phyloP scores from a whole-genome alignment of 2,113 vertebrate species.

The Anarhynchus alexandrinus region DNA sequence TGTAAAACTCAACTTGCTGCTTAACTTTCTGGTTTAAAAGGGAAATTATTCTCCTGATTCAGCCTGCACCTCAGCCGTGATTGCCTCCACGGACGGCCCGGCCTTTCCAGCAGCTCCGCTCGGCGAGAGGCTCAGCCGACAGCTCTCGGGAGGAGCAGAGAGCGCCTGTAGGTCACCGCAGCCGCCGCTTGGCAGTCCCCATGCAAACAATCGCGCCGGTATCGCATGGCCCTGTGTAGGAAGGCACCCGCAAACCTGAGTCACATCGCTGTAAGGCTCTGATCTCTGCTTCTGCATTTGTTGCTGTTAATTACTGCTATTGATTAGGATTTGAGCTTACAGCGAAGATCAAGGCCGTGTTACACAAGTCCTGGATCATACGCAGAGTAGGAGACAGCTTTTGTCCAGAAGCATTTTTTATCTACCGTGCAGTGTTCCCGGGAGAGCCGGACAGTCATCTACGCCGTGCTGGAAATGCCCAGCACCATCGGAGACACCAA shows the following conservation, averaged over 20 bases:
- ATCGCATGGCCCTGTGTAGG: neutral
- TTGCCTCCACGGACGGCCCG: neutral
- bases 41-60: neutral
- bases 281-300: neutral
- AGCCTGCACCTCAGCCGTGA: neutral
- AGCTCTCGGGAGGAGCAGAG: neutral
- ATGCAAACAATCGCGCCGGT: rapidly evolving
- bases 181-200: neutral
- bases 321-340: neutral
- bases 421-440: neutral
- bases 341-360: neutral
- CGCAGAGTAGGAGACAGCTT: neutral
- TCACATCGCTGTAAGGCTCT: neutral
- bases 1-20: neutral
- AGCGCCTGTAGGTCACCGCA: neutral
- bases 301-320: neutral
- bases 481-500: neutral
- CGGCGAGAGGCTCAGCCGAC: neutral
- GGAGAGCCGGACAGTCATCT: neutral
- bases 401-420: neutral
- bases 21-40: neutral
- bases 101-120: neutral
- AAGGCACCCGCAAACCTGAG: neutral
- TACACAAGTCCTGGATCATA: neutral
- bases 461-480: rapidly evolving